Base-by-base conservation (phyloP, 2,113 vertebrate genomes). In the Rallus limicola region DNA sequence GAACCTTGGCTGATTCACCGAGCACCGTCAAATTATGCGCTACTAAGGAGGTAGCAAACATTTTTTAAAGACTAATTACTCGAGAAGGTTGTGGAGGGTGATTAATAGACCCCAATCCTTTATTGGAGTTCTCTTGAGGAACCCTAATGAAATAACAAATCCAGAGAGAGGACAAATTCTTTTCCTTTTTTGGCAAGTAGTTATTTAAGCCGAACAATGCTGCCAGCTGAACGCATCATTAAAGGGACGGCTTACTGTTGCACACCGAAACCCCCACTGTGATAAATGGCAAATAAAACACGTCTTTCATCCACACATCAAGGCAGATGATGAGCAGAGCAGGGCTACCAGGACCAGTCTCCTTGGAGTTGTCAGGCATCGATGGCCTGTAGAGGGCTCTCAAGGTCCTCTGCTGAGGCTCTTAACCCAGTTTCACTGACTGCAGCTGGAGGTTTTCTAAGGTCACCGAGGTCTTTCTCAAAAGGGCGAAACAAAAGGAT, bases 381-480 rank as follows among this genome's bases (percentile, higher is more conserved):
- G n/a, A 25, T 7, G 23, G 79, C 98, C 99, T 98, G 98, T 70
- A 98, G 99, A 97, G 98, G 98, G 98, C 97, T 97, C 96, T 89
- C 96, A 82, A 93, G 96, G 96, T 96, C 95, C 97, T 97, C 93
- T 86, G 91, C 93, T 97, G 95, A 92, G 95, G 80, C 93, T 70
- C 46, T 63, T 93, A 94, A 94, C 86, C 96, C 82, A 81, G 65
- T 88, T 97, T 76, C 96, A 26, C 86, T 18, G 97, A 97, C 98
- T 95, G 97, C 97, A 98, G 98, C 98, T 98, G 97, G 94, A 97
- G 97, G 97, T 98, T 98, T 98, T 97, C 97, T 98, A 97, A 98
- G 99, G 99, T 99, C 99, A 99, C 89, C 80, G 97, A 98, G 98
- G 98, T 98, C 96, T 97, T 98, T 97, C 97, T 98, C 96, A 96